phyloP scores from a whole-genome alignment of 2,797 vertebrate genomes.

The Tragopan temminckii region DNA sequence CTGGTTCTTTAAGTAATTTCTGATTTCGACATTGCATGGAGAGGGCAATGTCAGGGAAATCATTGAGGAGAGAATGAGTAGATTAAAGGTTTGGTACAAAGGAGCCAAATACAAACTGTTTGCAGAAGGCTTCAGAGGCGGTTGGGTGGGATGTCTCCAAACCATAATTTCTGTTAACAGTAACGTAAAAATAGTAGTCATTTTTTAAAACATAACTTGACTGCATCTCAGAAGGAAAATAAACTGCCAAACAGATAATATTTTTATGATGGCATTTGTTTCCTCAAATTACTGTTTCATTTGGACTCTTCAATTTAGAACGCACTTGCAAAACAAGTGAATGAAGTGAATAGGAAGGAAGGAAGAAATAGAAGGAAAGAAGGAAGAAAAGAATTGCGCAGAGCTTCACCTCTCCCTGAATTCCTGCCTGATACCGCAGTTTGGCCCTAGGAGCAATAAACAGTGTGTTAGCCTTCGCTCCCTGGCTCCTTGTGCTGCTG shows the following conservation, averaged over 20 bases:
- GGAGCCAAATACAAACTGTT: not conserved
- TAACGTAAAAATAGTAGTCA: not conserved
- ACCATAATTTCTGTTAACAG: not conserved
- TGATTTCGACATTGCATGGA: not conserved
- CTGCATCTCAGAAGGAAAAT: not conserved
- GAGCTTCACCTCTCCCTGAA: not conserved
- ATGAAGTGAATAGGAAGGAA: not conserved
- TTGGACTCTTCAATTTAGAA: not conserved
- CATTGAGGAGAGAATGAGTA: not conserved
- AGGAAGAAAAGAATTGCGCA: not conserved
- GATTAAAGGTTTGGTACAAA: not conserved
- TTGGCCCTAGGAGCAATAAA: not conserved
- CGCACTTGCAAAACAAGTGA: slow-evolving; percentile 1
- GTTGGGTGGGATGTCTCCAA: not conserved
- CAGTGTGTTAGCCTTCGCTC: not conserved
- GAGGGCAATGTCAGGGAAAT: not conserved
- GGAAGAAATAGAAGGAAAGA: not conserved
- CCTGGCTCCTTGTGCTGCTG: not conserved
- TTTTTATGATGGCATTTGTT: not conserved
- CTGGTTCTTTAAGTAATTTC: not conserved
- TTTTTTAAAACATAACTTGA: not conserved
- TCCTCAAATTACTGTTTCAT: slow-evolving; percentile 20
- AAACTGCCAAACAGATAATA: not conserved
- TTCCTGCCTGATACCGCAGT: not conserved
- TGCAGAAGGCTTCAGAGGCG: not conserved